A percentile compares a stretch with the other conserved stretches of the same genome.
phyloP scores from a whole-genome alignment of 2,888 invertebrate species.

The Scelioninae gen. 1 region DNA sequence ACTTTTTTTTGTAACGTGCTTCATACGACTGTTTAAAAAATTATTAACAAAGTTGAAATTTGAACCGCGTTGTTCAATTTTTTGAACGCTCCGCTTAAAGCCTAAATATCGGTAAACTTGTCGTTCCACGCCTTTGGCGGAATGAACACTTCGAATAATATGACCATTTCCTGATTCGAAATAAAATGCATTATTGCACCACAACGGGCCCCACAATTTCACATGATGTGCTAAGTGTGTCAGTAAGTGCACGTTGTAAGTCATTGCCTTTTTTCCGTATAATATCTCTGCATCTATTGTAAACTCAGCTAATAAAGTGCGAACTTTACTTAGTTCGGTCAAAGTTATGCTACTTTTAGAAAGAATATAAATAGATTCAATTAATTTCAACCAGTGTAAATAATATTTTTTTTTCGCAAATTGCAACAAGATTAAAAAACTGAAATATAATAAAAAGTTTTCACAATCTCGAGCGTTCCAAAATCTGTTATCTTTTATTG shows the following conservation, averaged over 20 bases:
- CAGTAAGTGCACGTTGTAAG: slow-evolving; percentile 12
- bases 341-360: background rate
- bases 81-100: slow-evolving; percentile 3
- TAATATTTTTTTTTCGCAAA: background rate
- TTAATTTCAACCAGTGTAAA: slow-evolving; percentile 15
- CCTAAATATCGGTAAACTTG: slow-evolving; percentile 10
- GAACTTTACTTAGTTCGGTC: background rate
- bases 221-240: slow-evolving; percentile 12
- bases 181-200: slow-evolving; percentile 15
- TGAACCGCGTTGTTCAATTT: background rate
- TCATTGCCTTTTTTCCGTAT: slow-evolving; percentile 17
- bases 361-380: background rate
- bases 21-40: slow-evolving; percentile 2
- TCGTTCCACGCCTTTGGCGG: slow-evolving; percentile 4
- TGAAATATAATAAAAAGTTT: slow-evolving; percentile 14
- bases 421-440: background rate
- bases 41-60: background rate
- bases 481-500: slow-evolving; percentile 4
- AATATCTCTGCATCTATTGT: slow-evolving; percentile 12
- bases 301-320: background rate
- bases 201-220: slow-evolving; percentile 7
- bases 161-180: slow-evolving; percentile 13
- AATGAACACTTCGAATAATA: slow-evolving; percentile 1
- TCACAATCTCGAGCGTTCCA: slow-evolving; percentile 17
- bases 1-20: slow-evolving; percentile 16